Conservation (phyloP, 2,888 invertebrate genomes). For the Drosophila parthenogenetica region DNA sequence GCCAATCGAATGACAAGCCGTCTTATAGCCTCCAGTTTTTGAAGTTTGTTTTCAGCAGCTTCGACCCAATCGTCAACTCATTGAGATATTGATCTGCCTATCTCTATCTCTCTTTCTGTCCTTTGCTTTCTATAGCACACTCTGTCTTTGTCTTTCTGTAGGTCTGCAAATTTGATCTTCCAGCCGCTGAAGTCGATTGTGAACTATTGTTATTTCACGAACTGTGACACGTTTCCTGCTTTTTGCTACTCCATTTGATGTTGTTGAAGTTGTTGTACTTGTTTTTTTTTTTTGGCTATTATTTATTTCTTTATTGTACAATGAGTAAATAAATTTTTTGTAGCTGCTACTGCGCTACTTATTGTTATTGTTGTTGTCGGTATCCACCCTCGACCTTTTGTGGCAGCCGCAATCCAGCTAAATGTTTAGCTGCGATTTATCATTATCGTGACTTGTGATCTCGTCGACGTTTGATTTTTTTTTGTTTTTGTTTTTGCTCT, state of each 20-base stretch:
- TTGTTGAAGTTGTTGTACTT: conserved; percentile 28
- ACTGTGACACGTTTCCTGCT: conserved; percentile 75
- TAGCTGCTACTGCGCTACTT: conserved; percentile 66
- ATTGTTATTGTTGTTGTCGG: conserved; percentile 44
- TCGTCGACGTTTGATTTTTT: conserved; percentile 68
- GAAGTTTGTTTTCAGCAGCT: conserved; percentile 66
- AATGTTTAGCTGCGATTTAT: conserved; percentile 80
- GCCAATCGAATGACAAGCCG: conserved; percentile 74
- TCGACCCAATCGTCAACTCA: conserved; percentile 78
- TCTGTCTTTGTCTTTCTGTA: conserved; percentile 9
- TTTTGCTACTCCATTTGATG: conserved; percentile 55
- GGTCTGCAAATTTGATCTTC: conserved; percentile 62
- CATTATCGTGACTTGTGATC: conserved; percentile 81
- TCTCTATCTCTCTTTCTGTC: conserved; percentile 10
- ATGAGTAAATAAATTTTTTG: conserved; percentile 77
- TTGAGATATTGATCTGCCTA: conserved; percentile 73
- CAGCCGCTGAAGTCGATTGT: conserved; percentile 74
- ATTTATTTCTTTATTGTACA: conserved; percentile 79
- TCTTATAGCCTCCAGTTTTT: conserved; percentile 49
- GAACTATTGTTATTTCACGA: conserved; percentile 81
- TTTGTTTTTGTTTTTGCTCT: conserved; percentile 36
- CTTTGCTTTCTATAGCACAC: conserved; percentile 4
- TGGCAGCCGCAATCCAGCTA: conserved; percentile 72
- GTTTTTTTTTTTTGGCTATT: conserved; percentile 47
- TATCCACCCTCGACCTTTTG: conserved; percentile 81